Percentiles rank a stretch among this genome's conserved stretches.
Evolutionary conservation across 1,140 invertebrate species (phyloP).

Genomic region (Meloidogyne floridensis): DNA sequence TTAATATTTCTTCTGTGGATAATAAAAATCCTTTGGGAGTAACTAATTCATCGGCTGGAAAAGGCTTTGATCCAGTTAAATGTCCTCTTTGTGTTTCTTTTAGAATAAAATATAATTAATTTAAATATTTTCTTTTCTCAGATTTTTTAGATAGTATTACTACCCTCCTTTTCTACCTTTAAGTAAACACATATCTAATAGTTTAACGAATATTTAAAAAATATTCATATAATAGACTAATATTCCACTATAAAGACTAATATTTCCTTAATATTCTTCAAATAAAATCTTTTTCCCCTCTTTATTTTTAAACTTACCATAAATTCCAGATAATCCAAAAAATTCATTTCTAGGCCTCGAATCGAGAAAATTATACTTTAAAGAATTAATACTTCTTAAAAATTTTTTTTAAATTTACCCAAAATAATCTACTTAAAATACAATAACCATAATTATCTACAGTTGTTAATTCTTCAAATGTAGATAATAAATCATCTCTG

Average conservation of each 20-base stretch:
- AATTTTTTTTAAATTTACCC: constrained; percentile 25
- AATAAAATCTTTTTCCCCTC: background rate
- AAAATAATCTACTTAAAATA: constrained; percentile 43
- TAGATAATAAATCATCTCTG: constrained; percentile 35
- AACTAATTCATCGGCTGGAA: constrained; percentile 46
- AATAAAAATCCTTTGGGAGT: constrained; percentile 36
- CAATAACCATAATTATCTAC: constrained; percentile 39
- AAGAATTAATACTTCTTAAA: constrained; percentile 16
- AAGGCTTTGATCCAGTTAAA: constrained; percentile 44
- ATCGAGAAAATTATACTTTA: constrained; percentile 45
- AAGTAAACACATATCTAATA: too few species aligned
- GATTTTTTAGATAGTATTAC: too few species aligned
- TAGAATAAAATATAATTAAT: background rate
- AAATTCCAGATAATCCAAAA: constrained; percentile 37
- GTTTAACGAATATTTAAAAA: too few species aligned
- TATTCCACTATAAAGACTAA: too few species aligned
- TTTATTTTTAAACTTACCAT: background rate
- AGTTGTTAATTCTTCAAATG: constrained; percentile 45
- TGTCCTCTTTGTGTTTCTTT: constrained; percentile 27
- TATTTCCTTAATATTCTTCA: background rate
- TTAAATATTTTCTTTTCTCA: background rate
- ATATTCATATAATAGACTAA: too few species aligned
- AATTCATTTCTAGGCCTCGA: constrained; percentile 47
- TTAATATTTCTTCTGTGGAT: constrained; percentile 31
- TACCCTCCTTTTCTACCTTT: too few species aligned